phyloP scores from a whole-genome alignment of 2,113 vertebrate species.

The Antechinus flavipes region DNA sequence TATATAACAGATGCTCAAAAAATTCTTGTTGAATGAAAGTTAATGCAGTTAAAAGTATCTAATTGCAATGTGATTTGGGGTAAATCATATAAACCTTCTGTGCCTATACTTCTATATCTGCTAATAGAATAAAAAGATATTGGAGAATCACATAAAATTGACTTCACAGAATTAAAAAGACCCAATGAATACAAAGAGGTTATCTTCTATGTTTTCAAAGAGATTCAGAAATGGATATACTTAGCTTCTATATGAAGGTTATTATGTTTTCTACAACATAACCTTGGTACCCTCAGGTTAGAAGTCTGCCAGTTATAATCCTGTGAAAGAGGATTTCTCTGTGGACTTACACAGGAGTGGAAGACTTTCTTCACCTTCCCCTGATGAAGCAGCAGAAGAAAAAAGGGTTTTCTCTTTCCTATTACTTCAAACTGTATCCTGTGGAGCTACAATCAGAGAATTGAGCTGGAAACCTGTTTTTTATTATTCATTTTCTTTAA shows the following conservation, averaged over 20 bases:
- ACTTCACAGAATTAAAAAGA: background rate
- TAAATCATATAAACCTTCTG: background rate
- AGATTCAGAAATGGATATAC: background rate
- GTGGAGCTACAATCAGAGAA: conserved; percentile 6
- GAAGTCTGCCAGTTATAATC: background rate
- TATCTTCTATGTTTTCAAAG: background rate
- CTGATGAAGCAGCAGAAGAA: background rate
- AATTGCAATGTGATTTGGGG: background rate
- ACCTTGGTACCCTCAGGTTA: background rate
- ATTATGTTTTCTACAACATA: conserved; percentile 4
- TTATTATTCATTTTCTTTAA: background rate
- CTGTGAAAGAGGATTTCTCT: conserved; percentile 3
- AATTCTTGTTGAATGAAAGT: background rate
- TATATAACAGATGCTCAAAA: background rate
- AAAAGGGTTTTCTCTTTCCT: background rate
- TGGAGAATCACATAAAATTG: background rate
- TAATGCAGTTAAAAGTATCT: background rate
- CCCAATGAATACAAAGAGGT: background rate
- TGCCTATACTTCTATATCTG: conserved; percentile 11
- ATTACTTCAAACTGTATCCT: background rate
- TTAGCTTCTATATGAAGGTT: background rate
- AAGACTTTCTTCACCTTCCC: background rate
- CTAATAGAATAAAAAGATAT: background rate
- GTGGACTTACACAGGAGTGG: background rate
- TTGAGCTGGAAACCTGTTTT: background rate